phyloP scores from a whole-genome alignment of 2,888 invertebrate genomes.

The Aromia moschata region DNA sequence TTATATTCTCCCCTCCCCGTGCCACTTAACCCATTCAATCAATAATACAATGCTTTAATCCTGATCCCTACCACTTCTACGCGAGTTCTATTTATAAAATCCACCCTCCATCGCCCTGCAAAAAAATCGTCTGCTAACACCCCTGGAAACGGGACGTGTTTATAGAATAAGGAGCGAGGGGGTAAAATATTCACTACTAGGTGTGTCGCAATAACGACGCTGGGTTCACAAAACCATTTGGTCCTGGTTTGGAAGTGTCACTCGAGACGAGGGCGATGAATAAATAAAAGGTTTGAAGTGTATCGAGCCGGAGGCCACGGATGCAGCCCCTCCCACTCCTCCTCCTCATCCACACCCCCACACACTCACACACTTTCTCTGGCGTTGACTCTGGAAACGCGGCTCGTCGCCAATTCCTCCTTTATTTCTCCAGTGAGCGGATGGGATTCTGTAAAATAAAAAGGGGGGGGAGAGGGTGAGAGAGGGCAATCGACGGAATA shows the following conservation, averaged over 20 bases:
- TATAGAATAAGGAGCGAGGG: neutral
- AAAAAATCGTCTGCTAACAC: too few relatives aligned
- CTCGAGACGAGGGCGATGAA: slow-evolving; percentile 39
- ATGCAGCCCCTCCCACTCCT: neutral
- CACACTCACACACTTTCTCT: slow-evolving; percentile 14
- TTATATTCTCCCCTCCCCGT: too few relatives aligned
- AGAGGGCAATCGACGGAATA: slow-evolving; percentile 3
- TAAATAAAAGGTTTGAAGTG: slow-evolving; percentile 38
- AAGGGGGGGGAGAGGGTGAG: neutral
- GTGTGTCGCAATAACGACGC: slow-evolving; percentile 36
- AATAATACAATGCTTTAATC: too few relatives aligned
- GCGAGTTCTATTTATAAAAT: too few relatives aligned
- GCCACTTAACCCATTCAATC: too few relatives aligned
- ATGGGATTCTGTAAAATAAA: slow-evolving; percentile 19
- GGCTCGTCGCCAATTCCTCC: slow-evolving; percentile 9
- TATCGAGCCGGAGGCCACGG: slow-evolving; percentile 8
- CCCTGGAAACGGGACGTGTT: neutral
- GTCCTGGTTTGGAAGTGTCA: slow-evolving; percentile 35
- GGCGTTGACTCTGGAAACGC: too few relatives aligned
- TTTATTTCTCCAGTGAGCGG: slow-evolving; percentile 16
- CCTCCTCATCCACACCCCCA: too few relatives aligned
- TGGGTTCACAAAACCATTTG: slow-evolving; percentile 35
- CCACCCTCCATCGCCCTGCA: too few relatives aligned
- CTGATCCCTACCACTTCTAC: too few relatives aligned
- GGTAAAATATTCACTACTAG: slow-evolving; percentile 36